Percentiles rank a stretch among this genome's conserved stretches.
These are phyloP conservation scores for Gymnocephalus cernua DNA, from an alignment of 2,113 vertebrate species.

Conservation along the genomic window DNA sequence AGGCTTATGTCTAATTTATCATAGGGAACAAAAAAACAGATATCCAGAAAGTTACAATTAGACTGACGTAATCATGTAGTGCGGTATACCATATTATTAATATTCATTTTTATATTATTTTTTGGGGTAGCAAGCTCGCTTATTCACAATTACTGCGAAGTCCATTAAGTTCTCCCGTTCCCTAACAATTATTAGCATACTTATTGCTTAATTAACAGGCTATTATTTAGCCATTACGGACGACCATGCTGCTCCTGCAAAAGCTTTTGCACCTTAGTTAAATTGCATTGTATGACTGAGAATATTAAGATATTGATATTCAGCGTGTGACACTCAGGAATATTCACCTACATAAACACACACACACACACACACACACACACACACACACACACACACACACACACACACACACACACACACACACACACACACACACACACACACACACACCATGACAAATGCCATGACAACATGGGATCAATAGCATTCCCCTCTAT, in stretches of 20 bases:
- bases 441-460: too few species aligned
- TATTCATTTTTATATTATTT: background rate
- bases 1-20: background rate
- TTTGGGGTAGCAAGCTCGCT: background rate
- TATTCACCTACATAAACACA: background rate
- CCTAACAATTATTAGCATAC: background rate
- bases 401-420: background rate
- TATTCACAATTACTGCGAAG: background rate
- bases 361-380: too few species aligned
- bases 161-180: background rate
- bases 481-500: constrained; percentile 78
- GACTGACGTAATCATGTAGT: background rate
- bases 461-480: constrained; percentile 40
- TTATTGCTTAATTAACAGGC: constrained; percentile 1
- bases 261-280: background rate
- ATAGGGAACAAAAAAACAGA: background rate
- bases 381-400: too few species aligned
- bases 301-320: constrained; percentile 14
- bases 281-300: background rate
- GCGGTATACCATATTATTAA: background rate
- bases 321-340: constrained; percentile 13
- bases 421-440: constrained; percentile 8
- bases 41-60: background rate
- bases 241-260: background rate
- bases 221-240: constrained; percentile 11